Evolutionary conservation across 2,888 invertebrate genomes (phyloP).

Genomic region (Trichopoda pennipes): DNA sequence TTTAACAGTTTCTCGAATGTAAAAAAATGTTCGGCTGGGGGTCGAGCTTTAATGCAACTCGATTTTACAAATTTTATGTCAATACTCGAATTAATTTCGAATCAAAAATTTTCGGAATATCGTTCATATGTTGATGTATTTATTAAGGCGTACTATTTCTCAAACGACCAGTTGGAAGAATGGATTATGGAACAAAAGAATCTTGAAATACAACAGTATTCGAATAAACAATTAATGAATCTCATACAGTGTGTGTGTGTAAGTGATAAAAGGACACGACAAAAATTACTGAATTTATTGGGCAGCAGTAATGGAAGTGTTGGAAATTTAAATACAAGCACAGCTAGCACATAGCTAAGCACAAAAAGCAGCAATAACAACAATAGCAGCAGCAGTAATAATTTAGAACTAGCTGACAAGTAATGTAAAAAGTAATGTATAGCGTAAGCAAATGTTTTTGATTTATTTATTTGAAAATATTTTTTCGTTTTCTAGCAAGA

Average conservation of each 20-base stretch:
- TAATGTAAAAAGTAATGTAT: constrained; percentile 21
- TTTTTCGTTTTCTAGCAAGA: not conserved
- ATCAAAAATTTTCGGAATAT: constrained; percentile 91
- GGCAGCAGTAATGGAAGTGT: constrained; percentile 80
- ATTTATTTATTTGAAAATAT: constrained; percentile 11
- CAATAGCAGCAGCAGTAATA: constrained; percentile 12
- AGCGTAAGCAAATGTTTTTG: constrained; percentile 28
- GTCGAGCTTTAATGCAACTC: constrained; percentile 97
- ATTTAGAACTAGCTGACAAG: constrained; percentile 5
- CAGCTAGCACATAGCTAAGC: constrained; percentile 56
- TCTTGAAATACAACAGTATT: constrained; percentile 88
- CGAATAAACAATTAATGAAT: constrained; percentile 91
- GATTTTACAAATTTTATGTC: constrained; percentile 97
- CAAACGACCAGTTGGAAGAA: constrained; percentile 91
- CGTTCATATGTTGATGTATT: constrained; percentile 95
- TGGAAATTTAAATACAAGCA: constrained; percentile 72
- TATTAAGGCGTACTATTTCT: constrained; percentile 97
- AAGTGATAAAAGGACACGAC: constrained; percentile 92
- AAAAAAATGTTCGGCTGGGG: constrained; percentile 97
- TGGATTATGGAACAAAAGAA: constrained; percentile 94
- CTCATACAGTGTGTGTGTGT: constrained; percentile 93
- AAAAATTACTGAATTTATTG: constrained; percentile 87
- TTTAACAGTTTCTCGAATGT: constrained; percentile 88
- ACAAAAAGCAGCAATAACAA: constrained; percentile 21
- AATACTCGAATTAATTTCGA: constrained; percentile 93